Evolutionary conservation across 2,113 vertebrate genomes (phyloP).

Genomic region (Pterocles burchelli): DNA sequence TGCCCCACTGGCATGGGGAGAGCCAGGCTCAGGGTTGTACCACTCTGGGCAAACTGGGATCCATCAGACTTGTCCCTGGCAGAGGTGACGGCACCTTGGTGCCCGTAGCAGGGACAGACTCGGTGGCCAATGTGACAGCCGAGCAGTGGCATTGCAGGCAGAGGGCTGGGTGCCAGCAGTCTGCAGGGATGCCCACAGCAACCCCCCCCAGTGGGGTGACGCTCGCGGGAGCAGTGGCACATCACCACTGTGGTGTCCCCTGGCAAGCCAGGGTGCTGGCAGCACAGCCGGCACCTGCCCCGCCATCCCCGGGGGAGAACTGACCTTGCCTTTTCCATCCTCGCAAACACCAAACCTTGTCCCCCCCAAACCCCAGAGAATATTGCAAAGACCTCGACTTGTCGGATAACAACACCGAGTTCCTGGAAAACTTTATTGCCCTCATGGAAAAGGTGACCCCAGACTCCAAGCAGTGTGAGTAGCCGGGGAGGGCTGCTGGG

Average conservation of each 20-base stretch:
- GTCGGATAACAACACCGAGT: conserved; percentile 98
- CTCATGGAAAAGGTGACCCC: conserved; percentile 99
- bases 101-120: not conserved
- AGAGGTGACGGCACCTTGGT: not conserved
- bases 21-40: not conserved
- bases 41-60: not conserved
- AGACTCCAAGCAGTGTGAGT: conserved; percentile 98
- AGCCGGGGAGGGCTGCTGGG: not conserved
- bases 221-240: not conserved
- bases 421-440: conserved; percentile 97
- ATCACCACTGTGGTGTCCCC: not conserved
- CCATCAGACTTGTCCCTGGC: not conserved
- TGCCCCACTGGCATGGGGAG: not conserved
- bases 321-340: conserved; percentile 69
- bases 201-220: rapidly evolving
- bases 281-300: rapidly evolving
- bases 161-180: not conserved
- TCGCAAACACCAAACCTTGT: conserved; percentile 51
- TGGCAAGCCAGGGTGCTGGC: not conserved
- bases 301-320: not conserved
- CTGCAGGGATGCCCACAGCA: not conserved
- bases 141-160: not conserved
- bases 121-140: rapidly evolving
- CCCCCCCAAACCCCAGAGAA: conserved; percentile 84
- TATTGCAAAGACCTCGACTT: conserved; percentile 98